Conservation (phyloP, 2,888 invertebrate species). For the Plemyria rubiginata region DNA sequence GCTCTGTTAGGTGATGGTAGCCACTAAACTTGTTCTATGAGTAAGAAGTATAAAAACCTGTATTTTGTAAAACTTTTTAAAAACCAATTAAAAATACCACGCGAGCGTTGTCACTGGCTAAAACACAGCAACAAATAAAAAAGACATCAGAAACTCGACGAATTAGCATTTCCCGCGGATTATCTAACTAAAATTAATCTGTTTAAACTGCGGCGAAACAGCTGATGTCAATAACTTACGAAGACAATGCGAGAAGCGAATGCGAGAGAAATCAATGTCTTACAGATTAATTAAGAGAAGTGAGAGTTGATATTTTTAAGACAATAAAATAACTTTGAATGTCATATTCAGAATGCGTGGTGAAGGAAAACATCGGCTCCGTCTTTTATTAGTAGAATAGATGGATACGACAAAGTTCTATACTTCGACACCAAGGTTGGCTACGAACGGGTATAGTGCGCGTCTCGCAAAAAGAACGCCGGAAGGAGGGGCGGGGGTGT, state of each 20-base stretch:
- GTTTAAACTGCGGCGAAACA: constrained; percentile 40
- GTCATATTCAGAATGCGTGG: constrained; percentile 39
- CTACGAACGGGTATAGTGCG: too few species aligned
- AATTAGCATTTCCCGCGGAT: constrained; percentile 44
- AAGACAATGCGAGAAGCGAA: constrained; percentile 52
- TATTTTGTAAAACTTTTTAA: background rate
- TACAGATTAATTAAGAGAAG: constrained; percentile 54
- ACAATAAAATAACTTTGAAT: constrained; percentile 52
- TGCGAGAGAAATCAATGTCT: constrained; percentile 52
- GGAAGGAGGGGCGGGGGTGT: too few species aligned
- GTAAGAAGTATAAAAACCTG: too few species aligned
- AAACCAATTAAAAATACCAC: constrained; percentile 4
- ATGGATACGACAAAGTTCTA: too few species aligned
- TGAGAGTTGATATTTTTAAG: constrained; percentile 32
- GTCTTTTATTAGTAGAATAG: background rate
- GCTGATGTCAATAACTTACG: constrained; percentile 63
- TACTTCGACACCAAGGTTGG: too few species aligned
- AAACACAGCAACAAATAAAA: constrained; percentile 27
- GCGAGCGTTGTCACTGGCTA: constrained; percentile 16
- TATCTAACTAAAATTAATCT: constrained; percentile 38
- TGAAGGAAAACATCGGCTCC: background rate
- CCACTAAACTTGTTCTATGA: too few species aligned
- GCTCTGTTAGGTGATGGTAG: too few species aligned
- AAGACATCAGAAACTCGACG: constrained; percentile 41
- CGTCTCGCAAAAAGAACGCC: too few species aligned